phyloP scores from a whole-genome alignment of 2,113 vertebrate species.

The Centropristis striata region DNA sequence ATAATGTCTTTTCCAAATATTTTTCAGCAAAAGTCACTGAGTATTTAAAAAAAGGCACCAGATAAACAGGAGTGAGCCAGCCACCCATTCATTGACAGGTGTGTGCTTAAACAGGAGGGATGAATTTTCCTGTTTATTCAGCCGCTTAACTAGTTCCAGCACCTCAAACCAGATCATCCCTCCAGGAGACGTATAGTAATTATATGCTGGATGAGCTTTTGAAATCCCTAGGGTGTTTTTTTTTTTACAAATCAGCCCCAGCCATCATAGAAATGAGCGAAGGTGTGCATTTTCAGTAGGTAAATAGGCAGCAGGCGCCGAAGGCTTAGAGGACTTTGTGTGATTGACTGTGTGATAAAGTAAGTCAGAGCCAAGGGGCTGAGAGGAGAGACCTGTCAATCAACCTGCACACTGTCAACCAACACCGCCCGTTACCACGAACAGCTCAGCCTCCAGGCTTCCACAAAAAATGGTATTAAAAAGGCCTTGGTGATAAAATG shows the following conservation, averaged over 20 bases:
- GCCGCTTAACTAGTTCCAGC: conserved; percentile 54
- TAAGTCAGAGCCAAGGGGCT: conserved; percentile 22
- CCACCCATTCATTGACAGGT: conserved; percentile 8
- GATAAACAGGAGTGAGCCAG: background rate
- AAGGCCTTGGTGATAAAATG: conserved; percentile 53
- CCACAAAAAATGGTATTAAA: conserved; percentile 44
- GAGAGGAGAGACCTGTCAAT: conserved; percentile 62
- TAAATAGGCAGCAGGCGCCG: conserved; percentile 63
- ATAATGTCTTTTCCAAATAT: background rate
- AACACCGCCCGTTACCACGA: conserved; percentile 40
- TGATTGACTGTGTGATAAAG: conserved; percentile 64
- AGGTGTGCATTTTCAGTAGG: conserved; percentile 61
- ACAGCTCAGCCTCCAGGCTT: conserved; percentile 24
- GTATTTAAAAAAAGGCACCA: background rate
- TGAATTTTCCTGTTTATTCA: conserved; percentile 36
- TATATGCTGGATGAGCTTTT: conserved; percentile 64
- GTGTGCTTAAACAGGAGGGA: conserved; percentile 25
- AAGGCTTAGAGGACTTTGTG: conserved; percentile 63
- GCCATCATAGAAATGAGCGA: conserved; percentile 59
- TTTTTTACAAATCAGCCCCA: conserved; percentile 42
- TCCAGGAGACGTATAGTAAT: conserved; percentile 66
- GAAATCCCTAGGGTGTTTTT: conserved; percentile 32
- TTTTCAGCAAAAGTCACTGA: background rate
- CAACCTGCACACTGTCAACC: conserved; percentile 36
- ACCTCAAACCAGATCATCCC: conserved; percentile 53